Conservation (phyloP, 2,888 invertebrate species). For the Perdita meconis region DNA sequence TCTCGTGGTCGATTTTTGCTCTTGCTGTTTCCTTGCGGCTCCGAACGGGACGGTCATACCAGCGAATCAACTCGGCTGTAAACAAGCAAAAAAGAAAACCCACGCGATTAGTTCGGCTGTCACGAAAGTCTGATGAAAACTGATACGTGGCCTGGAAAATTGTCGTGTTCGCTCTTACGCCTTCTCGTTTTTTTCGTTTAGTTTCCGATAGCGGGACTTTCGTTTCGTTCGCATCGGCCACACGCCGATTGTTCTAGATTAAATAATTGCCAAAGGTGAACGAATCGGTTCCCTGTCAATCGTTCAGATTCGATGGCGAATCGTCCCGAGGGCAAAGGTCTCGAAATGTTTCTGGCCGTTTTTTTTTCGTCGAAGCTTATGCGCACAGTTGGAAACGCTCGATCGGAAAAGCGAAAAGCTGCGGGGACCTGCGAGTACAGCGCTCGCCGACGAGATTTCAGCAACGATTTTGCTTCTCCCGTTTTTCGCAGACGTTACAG, state of each 20-base stretch:
- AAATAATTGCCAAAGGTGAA: neutral
- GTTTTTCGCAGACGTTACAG: neutral
- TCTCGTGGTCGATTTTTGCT: constrained; percentile 18
- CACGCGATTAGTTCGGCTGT: constrained; percentile 73
- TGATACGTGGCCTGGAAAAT: constrained; percentile 56
- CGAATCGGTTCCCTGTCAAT: constrained; percentile 6
- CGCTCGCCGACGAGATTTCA: neutral
- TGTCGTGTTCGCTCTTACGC: constrained; percentile 14
- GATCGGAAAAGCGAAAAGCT: constrained; percentile 25
- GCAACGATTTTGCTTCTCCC: constrained; percentile 4
- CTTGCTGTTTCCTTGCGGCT: neutral
- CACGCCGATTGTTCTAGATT: neutral
- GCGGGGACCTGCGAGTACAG: neutral
- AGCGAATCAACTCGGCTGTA: constrained; percentile 70
- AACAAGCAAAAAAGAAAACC: constrained; percentile 77
- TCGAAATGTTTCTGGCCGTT: neutral
- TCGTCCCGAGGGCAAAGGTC: neutral
- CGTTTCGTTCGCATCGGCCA: neutral
- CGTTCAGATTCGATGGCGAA: neutral
- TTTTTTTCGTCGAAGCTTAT: neutral
- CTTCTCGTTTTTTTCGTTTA: constrained; percentile 1
- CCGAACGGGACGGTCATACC: neutral
- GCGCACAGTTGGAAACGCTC: neutral
- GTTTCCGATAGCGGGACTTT: neutral
- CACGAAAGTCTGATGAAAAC: constrained; percentile 25